Base-by-base conservation (phyloP, 2,113 vertebrate genomes). In the Lonchura striata region DNA sequence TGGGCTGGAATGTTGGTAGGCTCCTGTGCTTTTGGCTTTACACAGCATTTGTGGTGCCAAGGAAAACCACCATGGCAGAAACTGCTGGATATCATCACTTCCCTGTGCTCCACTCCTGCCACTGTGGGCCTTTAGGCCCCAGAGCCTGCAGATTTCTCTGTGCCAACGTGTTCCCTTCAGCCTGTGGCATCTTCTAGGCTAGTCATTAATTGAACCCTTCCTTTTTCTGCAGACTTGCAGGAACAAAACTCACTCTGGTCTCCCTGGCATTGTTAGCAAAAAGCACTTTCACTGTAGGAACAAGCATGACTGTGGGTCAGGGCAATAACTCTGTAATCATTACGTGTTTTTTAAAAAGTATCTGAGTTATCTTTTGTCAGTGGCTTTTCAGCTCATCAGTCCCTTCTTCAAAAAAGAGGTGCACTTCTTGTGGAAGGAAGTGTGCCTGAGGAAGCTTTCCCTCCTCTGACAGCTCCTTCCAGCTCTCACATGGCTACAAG, bases 41-140 rank as follows among this genome's bases (percentile, higher is more conserved):
- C 30, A n/a, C 33, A 52, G 15, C 75, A 52, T 17, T n/a, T 49
- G 10, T 50, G 70, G 44, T 39, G 33, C 44, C 4, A 6, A 31
- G 66, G 15, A 79, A 47, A 50, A 23, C 7, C 14, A 21, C 12
- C 1, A 0, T 31, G 20, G 22, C 22, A 47, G 35, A 57, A 72
- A 14, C 63, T 16, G 28, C 49, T 30, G 64, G 49, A 31, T 5
- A 0, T 17, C 0, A 2, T 20, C 0, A 0, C 61, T 82, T 20
- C 63, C 46, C 59, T 64, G 23, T 44, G 5, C 35, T 57, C 21
- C 20, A 6, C 24, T 50, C 3, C 35, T 69, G 64, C 35, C 25
- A 1, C 39, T 60, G n/a, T 10, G 41, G 86, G 42, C 16, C 35
- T 28, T 78, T 22, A 22, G 41, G 31, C 52, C 39, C 24, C 10